Conservation (phyloP, 2,113 vertebrate species). For the Dolichallabes microphthalmus region DNA sequence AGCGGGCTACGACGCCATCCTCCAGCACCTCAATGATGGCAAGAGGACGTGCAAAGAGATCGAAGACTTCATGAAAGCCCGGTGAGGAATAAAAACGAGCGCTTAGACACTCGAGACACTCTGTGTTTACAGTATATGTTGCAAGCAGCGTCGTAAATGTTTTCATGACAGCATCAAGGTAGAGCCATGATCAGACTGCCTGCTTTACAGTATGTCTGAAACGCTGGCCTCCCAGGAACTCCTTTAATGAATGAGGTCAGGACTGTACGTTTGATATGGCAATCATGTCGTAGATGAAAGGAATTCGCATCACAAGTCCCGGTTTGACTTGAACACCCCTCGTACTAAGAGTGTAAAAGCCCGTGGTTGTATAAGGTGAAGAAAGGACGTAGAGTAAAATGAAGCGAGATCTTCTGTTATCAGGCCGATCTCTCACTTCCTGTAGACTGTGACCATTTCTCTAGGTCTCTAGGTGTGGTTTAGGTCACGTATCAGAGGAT, state of each 20-base stretch:
- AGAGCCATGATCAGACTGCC: no score
- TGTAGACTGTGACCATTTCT: neutral
- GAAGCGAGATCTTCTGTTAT: neutral
- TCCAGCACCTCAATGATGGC: constrained; percentile 88
- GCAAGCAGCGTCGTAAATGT: neutral
- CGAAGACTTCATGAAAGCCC: constrained; percentile 94
- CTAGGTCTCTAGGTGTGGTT: neutral
- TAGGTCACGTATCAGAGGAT: neutral
- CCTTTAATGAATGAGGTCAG: no score
- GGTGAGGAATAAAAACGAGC: constrained; percentile 67
- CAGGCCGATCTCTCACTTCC: constrained; percentile 18
- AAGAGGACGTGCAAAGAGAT: constrained; percentile 94
- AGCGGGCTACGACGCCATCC: constrained; percentile 82
- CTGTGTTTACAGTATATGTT: neutral
- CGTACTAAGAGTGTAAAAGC: neutral
- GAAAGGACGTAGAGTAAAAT: neutral
- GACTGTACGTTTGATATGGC: no score
- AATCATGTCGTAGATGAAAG: no score
- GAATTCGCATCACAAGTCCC: no score
- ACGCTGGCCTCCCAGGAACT: no score
- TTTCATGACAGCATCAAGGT: neutral
- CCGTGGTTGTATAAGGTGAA: neutral
- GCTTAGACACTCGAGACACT: no score
- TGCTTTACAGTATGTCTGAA: no score
- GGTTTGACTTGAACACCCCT: no score